phyloP scores from a whole-genome alignment of 2,113 vertebrate species.

The Copsychus sechellarum region DNA sequence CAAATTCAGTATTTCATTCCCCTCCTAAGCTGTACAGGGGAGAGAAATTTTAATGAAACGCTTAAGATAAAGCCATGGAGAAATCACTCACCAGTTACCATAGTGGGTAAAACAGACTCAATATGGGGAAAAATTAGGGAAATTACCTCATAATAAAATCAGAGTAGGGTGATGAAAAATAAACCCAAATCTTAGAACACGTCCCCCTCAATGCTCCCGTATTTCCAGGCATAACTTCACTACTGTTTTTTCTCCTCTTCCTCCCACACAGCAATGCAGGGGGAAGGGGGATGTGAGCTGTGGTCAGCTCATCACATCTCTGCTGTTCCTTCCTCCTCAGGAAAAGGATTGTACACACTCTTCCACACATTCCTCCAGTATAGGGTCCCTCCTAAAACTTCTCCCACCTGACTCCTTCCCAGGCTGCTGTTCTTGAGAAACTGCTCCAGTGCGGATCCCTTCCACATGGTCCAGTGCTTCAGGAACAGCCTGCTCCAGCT shows the following conservation, averaged over 20 bases:
- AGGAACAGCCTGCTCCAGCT: not conserved
- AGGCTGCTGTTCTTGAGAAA: not conserved
- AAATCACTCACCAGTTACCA: not conserved
- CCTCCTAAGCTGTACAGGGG: not conserved
- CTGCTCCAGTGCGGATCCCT: not conserved
- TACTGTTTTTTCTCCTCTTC: not conserved
- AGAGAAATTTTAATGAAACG: not conserved
- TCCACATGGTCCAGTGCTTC: not conserved
- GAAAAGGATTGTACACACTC: not conserved
- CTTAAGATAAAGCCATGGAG: not conserved
- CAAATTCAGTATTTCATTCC: not conserved
- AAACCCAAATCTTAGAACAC: not conserved
- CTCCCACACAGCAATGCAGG: not conserved
- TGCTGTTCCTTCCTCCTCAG: not conserved
- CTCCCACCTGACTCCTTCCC: not conserved
- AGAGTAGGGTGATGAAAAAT: not conserved
- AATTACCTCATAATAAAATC: not conserved
- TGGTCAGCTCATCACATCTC: not conserved
- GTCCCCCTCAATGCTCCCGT: not conserved
- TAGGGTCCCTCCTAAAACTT: not conserved
- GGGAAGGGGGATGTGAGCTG: rapidly evolving
- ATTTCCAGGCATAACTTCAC: not conserved
- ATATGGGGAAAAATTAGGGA: not conserved
- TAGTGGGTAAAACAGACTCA: not conserved
- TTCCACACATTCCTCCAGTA: not conserved